Conservation (phyloP, 2,888 invertebrate genomes). For the Syrista parreyssii region DNA sequence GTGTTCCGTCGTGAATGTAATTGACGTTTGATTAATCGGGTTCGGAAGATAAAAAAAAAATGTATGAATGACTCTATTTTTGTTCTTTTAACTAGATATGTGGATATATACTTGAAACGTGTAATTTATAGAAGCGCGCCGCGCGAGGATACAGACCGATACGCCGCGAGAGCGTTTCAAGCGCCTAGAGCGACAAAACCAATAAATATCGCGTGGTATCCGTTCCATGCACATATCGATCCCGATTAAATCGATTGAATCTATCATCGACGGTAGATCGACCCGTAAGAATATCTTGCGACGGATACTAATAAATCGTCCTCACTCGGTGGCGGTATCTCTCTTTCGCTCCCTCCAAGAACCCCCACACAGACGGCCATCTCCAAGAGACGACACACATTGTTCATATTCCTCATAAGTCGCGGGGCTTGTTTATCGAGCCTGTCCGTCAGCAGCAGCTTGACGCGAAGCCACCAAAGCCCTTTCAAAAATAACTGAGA, state of each 20-base stretch:
- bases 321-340: not conserved
- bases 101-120: not conserved
- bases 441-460: not conserved
- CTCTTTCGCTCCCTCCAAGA: not conserved
- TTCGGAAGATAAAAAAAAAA: not conserved
- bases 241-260: conserved; percentile 9
- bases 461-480: not conserved
- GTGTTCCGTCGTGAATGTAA: not conserved
- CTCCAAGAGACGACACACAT: not conserved
- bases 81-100: not conserved
- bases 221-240: conserved; percentile 14
- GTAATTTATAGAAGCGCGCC: not conserved
- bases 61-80: not conserved
- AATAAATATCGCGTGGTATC: not conserved
- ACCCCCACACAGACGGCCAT: not conserved
- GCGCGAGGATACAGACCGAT: not conserved
- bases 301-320: not conserved
- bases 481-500: not conserved
- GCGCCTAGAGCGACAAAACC: conserved; percentile 16
- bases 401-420: not conserved
- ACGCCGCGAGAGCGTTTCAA: not conserved
- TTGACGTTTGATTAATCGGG: not conserved
- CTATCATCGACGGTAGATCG: not conserved
- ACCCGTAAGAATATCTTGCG: not conserved
- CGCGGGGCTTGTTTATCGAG: not conserved